Percentiles rank a stretch among this genome's conserved stretches.
Evolutionary conservation across 2,797 vertebrate genomes (phyloP).

Genomic region (Cuniculus paca): DNA sequence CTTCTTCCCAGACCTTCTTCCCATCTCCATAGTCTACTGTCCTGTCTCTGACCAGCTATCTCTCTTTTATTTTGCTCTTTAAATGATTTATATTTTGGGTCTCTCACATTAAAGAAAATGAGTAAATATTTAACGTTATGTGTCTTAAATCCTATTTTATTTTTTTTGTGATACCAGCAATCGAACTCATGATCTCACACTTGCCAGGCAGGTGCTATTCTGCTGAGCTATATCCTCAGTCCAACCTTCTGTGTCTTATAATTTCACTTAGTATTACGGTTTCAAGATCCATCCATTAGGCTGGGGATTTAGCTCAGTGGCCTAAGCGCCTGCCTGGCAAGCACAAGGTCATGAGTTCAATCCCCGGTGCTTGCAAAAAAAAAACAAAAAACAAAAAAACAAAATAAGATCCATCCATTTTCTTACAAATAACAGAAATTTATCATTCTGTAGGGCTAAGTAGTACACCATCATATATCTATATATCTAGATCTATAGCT

Average conservation of each 20-base stretch:
- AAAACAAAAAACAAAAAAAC: no score
- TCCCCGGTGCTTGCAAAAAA: no score
- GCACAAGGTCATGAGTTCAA: no score
- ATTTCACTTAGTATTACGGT: not conserved
- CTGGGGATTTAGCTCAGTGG: no score
- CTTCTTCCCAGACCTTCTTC: not conserved
- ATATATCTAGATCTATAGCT: no score
- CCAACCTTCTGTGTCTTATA: not conserved
- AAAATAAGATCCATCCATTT: not conserved
- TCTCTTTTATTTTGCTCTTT: not conserved
- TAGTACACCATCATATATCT: not conserved
- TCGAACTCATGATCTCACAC: no score
- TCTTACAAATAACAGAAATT: not conserved
- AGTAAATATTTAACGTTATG: not conserved
- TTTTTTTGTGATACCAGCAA: no score
- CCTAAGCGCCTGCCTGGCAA: no score
- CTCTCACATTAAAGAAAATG: not conserved
- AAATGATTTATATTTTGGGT: not conserved
- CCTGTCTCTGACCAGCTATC: not conserved
- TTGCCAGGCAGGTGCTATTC: no score
- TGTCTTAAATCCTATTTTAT: not conserved
- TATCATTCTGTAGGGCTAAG: not conserved
- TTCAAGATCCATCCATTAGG: not conserved
- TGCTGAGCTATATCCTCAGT: no score
- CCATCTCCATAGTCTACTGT: not conserved